Base-by-base conservation (phyloP, 2,113 vertebrate species). In the Hypomesus transpacificus region DNA sequence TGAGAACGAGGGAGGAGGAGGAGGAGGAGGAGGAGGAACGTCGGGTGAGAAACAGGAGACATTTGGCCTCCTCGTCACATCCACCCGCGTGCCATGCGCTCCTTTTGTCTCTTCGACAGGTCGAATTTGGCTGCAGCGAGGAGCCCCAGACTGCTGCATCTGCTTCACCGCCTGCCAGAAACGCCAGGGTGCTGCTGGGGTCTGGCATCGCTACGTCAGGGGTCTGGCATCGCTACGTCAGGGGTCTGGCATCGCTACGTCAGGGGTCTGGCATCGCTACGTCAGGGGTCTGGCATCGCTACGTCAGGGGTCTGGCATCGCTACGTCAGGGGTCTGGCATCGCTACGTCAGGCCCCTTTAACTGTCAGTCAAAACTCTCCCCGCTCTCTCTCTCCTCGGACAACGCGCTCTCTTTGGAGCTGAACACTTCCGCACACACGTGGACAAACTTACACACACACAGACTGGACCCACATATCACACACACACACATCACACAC, bases 321-420 rank as follows among this genome's bases (percentile, higher is more conserved):
- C 39, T 7, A 7, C 11, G 9, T 2, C 39, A 46, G 39, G 39
- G 39, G 39, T 9, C 39, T 46, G 39, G 39, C 39, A 11, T 9
- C 0, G 39, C 39, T 7, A 7, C 11, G 7, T 0, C 39, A 46
- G 39, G 8, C 1, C 61, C 69, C 64, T 76, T 63, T 71, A 78
- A 73, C 77, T 81, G 82, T 80, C 86, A 80, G 66, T 86, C 82
- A 81, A 46, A 82, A 79, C 68, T 57, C 69, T 59, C 69, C 51
- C 69, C n/a, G 21, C 77, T 63, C 61, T 39, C 31, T 65, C 59
- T 52, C 24, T 21, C 21, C 39, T 59, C 64, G 9, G 39, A 46
- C 39, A 7, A 28, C 24, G 8, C 51, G 13, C 22, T 24, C 39
- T 3, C 66, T 20, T 16, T 4, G 26, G 56, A 73, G 67, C 54